These are phyloP conservation scores for Orthonyx spaldingii DNA, from an alignment of 2,113 vertebrate species.

Conservation along the genomic window DNA sequence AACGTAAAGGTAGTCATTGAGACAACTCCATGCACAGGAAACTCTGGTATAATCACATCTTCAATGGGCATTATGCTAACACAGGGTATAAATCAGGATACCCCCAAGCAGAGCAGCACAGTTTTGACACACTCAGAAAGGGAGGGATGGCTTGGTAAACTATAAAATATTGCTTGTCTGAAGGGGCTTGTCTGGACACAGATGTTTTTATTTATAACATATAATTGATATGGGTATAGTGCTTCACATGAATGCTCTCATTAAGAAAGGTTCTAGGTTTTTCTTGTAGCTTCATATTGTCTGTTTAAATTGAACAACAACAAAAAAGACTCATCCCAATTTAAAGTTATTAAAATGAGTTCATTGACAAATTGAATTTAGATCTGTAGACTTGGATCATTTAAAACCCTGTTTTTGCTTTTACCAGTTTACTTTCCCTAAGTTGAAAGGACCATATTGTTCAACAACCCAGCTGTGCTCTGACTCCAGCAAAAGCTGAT, in stretches of 20 bases:
- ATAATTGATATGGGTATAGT: not conserved
- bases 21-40: not conserved
- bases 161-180: not conserved
- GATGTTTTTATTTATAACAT: not conserved
- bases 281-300: not conserved
- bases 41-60: not conserved
- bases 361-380: not conserved
- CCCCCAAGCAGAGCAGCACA: not conserved
- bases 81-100: not conserved
- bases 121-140: not conserved
- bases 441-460: not conserved
- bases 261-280: rapidly evolving
- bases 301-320: not conserved
- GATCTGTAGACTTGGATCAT: not conserved
- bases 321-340: not conserved
- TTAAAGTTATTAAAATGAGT: not conserved
- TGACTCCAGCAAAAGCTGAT: not conserved
- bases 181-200: not conserved
- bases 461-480: not conserved
- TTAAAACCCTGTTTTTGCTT: not conserved
- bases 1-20: not conserved
- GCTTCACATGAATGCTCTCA: not conserved
- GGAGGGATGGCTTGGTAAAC: not conserved
- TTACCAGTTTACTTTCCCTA: not conserved
- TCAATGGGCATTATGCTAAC: not conserved